Evolutionary conservation across 2,113 vertebrate species (phyloP), one percentile per base, ranked within the genome.

Genomic region (Podarcis muralis): DNA sequence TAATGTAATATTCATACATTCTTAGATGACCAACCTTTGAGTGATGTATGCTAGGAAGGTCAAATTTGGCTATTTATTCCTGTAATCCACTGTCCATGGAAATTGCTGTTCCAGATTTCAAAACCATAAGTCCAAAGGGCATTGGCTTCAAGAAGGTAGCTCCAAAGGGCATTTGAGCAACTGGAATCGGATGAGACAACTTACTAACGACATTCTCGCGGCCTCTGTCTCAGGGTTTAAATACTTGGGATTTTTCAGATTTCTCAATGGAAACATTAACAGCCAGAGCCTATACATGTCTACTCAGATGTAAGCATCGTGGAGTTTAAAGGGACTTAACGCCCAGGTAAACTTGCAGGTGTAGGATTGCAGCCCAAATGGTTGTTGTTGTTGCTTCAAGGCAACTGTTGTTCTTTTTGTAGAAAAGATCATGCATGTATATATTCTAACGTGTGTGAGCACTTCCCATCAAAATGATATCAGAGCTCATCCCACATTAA

Each of bases 91-190:
- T 95, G 92, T 91, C 92, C 80, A 86, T 87, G 90, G 75, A 90
- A 88, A 91, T 89, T 93, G 71, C 89, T 87, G 35, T 92, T 81
- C 66, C 75, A 81, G 85, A 57, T 89, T 92, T 93, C 82, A 83
- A 25, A 79, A 90, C 1, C 79, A 53, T 89, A 92, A 88, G 87
- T 93, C 94, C 53, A 95, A 95, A 95, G 95, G 94, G 94, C 95
- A 95, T 77, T 89, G 93, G 88, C 83, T 93, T 93, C 90, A 83
- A 90, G 91, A 92, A 92, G 93, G 90, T 69, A 91, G 85, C 91
- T 94, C 15, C 0, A 95, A 96, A 95, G 94, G 91, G 93, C 92
- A 95, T 86, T 91, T 92, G 62, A 91, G 92, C 84, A 94, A 84
- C 90, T 91, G 81, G 91, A 94, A 95, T 93, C 40, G 75, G 90